Conservation (phyloP, 2,888 invertebrate species). For the Synergus itoensis region DNA sequence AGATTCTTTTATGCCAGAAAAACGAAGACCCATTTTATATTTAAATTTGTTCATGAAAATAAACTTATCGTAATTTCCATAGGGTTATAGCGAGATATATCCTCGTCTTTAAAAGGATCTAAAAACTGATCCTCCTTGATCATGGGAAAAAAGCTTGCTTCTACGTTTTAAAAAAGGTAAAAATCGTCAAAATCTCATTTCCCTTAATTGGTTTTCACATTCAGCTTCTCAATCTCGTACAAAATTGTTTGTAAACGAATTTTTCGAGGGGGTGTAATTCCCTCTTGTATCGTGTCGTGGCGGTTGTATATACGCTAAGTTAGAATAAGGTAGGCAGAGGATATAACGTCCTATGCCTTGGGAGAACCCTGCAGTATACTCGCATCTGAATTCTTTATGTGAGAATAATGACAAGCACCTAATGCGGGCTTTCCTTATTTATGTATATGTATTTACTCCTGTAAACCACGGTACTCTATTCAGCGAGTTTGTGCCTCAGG, state of each 20-base stretch:
- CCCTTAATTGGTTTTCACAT: slow-evolving; percentile 20
- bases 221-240: slow-evolving; percentile 29
- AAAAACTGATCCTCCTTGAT: slow-evolving; percentile 12
- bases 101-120: background rate
- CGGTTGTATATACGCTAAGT: slow-evolving; percentile 29
- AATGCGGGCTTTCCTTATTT: slow-evolving; percentile 55
- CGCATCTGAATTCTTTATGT: slow-evolving; percentile 68
- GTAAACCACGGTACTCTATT: slow-evolving; percentile 38
- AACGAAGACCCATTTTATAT: too few relatives aligned
- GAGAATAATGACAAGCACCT: slow-evolving; percentile 66
- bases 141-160: background rate
- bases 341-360: slow-evolving; percentile 46
- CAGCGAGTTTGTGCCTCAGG: slow-evolving; percentile 28
- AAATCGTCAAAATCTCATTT: slow-evolving; percentile 35
- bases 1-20: too few relatives aligned
- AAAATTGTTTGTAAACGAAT: slow-evolving; percentile 40
- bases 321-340: slow-evolving; percentile 12
- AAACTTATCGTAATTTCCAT: too few relatives aligned
- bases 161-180: background rate
- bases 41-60: too few relatives aligned
- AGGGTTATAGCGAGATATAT: background rate
- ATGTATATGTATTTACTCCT: slow-evolving; percentile 57
- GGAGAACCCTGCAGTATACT: slow-evolving; percentile 58
- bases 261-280: slow-evolving; percentile 32
- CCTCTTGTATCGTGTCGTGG: slow-evolving; percentile 31